These are phyloP conservation scores for Hemichromis elongatus DNA, from an alignment of 2,113 vertebrate genomes.

Conservation along the genomic window DNA sequence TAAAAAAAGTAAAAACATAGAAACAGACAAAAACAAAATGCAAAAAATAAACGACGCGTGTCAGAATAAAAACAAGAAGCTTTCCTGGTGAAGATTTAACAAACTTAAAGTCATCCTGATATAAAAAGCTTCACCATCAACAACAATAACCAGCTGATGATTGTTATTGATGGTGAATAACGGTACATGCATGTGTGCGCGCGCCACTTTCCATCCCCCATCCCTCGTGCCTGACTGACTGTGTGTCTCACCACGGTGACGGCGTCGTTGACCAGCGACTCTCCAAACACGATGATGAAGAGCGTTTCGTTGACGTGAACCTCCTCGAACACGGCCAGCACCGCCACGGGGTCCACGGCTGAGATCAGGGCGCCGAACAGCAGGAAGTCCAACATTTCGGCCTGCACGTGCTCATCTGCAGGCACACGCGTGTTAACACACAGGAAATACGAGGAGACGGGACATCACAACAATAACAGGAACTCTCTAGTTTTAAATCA, in stretches of 20 bases:
- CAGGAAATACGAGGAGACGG: not conserved
- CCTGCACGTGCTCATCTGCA: conserved; percentile 80
- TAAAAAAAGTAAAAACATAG: no score
- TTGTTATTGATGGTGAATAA: not conserved
- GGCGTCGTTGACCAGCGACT: conserved; percentile 94
- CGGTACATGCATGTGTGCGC: not conserved
- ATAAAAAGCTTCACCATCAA: not conserved
- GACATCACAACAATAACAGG: not conserved
- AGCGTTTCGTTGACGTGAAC: conserved; percentile 94
- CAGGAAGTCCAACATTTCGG: conserved; percentile 91
- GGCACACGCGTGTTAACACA: not conserved
- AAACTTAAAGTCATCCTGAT: no score
- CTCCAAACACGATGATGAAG: conserved; percentile 97
- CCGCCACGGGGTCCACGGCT: conserved; percentile 92
- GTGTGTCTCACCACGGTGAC: conserved; percentile 90
- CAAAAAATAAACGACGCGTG: not conserved
- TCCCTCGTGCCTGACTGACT: not conserved
- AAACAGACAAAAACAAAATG: accelerated
- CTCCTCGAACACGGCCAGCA: conserved; percentile 93
- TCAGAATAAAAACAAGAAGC: no score
- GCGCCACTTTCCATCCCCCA: not conserved
- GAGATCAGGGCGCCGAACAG: conserved; percentile 93
- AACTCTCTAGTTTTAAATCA: not conserved
- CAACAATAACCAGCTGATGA: not conserved
- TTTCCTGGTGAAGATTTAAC: not conserved